Base-by-base conservation (phyloP, 2,797 vertebrate species). In the Carapus acus region DNA sequence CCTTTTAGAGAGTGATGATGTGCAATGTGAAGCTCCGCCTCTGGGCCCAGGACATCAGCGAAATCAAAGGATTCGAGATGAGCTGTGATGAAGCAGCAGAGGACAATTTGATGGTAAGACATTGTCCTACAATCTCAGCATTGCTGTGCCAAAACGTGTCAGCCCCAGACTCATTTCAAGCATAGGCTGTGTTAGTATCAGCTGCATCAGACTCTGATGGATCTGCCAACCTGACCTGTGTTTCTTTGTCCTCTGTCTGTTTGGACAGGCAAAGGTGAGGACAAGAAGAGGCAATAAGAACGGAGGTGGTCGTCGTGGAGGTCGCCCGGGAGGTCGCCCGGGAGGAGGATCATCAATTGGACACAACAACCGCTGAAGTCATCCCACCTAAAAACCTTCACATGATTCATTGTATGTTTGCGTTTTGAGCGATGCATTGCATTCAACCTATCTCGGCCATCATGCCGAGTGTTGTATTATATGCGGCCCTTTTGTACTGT, bases 211-310 rank as follows among this genome's bases (percentile, higher is more conserved):
- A n/a, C n/a, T n/a, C n/a, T n/a, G n/a, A n/a, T n/a, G n/a, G n/a
- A n/a, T n/a, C n/a, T n/a, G n/a, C n/a, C n/a, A n/a, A n/a, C n/a
- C n/a, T n/a, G n/a, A n/a, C n/a, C n/a, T n/a, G n/a, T 27, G 23
- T 45, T 45, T 16, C 18, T 8, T 43, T 18, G 49, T 51, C 24
- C 21, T 9, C 16, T 36, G 29, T 18, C 11, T 11, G 18, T 18
- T 36, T 11, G 37, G 8, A 34, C 44, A 58, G 65, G 15, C 14
- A 19, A 36, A 38, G 27, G 39, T 44, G 19, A 36, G 45, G 45
- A 57, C 47, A 38, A 49, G 58, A 44, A 45, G 62, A 31, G 49
- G 49, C 17, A 54, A 9, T 38, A 6, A 44, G 6, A 16, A 40
- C 7, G 3, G 29, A 14, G 11, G 44, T 19, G 20, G 43, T 2